Evolutionary conservation across 2,888 invertebrate species (phyloP), one percentile per base, ranked within the genome.

Genomic region (Schrankia costaestrigalis): DNA sequence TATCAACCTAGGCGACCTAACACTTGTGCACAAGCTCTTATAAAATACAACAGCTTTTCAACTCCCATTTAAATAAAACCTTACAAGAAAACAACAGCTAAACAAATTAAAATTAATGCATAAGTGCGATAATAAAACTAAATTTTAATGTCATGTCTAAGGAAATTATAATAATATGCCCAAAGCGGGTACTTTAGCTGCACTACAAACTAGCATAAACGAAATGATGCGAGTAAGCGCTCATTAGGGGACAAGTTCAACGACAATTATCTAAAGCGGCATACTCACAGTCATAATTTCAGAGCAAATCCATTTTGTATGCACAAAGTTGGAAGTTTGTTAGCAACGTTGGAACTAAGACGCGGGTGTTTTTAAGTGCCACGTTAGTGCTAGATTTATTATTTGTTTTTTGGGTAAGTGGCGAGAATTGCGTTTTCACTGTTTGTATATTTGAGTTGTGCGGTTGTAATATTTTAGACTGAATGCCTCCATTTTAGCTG

Each of bases 251-350:
- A 68, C 70, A 68, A 74, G 76, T 74, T 76, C 72, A 70, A 63
- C 65, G 60, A 72, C 79, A 81, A 83, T 84, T 84, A 84, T 79
- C 79, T 74, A 60, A 63, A 78, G 71, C 73, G 70, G 60, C 38
- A 25, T 29, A 30, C 29, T 38, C 46, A 63, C 68, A 64, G 70
- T 71, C 73, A 74, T 79, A 78, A 78, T 79, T 78, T 71, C 70
- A 63, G 66, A 58, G 68, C 64, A 73, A 80, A 80, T 74, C 73
- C 69, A 72, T 81, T 78, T 75, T 72, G 76, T 69, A 77, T 77
- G 74, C 74, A 74, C 70, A 73, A 78, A 79, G 70, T 79, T 78
- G 61, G 46, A 58, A 68, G 68, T 63, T 65, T 59, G 65, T 62
- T 58, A 45, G 54, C 39, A 33, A 48, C 35, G 48, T 51, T 50